Base-by-base conservation (phyloP, 1,140 invertebrate species). In the Drosophila murphyi region DNA sequence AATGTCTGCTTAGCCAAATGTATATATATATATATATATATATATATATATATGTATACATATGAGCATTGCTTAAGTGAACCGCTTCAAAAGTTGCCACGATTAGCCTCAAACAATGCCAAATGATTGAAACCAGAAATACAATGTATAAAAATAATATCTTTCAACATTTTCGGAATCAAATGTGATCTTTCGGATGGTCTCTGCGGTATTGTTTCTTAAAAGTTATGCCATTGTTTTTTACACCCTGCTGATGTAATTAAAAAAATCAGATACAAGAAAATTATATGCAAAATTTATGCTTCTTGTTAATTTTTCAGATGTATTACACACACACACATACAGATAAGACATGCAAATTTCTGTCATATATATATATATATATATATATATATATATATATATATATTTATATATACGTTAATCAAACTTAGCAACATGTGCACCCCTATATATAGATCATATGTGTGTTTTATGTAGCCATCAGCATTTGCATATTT, bases 141-240 rank as follows among this genome's bases (percentile, higher is more conserved):
- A 54, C 67, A 56, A 56, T 56, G 51, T 28, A 63, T 56, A 55
- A 43, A 72, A 57, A 56, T 65, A 20, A 60, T 32, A 28, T 45
- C 5, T 34, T 12, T 65, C 52, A 65, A 39, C 32, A 29, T 45
- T 20, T 48, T 47, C 12, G 57, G 20, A 34, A 45, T 10, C 32
- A 35, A 32, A 20, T 35, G 7, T 8, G 31, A 57, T 55, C 41
- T 63, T 37, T n/a, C 35, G 5, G 48, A n/a, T 65, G 12, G 34
- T 50, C 35, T 57, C 32, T 59, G 39, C 43, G 55, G 10, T 10
- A 62, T 52, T 64, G 54, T 52, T 82, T 74, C 70, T 55, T 48
- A 73, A 83, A 76, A 73, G 39, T 10, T 51, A 37, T 71, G 74
- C 74, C 62, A 81, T 85, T 85, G 82, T 83, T 72, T 62, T 10